Evolutionary conservation across 2,797 vertebrate genomes (phyloP).

Genomic region (Pristis pectinata): DNA sequence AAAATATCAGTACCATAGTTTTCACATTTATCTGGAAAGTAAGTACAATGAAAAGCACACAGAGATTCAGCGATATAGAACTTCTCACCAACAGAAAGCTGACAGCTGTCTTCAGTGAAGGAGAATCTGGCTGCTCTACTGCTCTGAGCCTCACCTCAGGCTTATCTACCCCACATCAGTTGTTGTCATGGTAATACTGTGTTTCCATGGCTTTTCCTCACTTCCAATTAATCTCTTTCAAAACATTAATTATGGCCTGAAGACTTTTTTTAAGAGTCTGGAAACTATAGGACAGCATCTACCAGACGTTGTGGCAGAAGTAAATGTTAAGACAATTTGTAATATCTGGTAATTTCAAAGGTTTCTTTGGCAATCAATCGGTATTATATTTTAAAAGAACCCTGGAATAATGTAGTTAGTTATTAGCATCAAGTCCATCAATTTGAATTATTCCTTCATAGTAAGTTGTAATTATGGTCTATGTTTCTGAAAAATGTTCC

Average conservation of each 20-base stretch:
- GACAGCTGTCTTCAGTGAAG: slow-evolving; percentile 35
- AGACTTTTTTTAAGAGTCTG: slow-evolving; percentile 1
- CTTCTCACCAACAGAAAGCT: slow-evolving; percentile 28
- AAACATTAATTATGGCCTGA: slow-evolving; percentile 32
- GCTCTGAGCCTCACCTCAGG: slow-evolving; percentile 31
- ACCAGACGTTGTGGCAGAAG: neutral
- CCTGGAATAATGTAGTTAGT: neutral
- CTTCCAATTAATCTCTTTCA: slow-evolving; percentile 35
- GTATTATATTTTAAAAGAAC: neutral
- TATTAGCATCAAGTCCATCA: neutral
- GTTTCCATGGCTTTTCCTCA: slow-evolving; percentile 36
- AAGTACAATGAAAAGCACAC: neutral
- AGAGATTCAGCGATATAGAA: neutral
- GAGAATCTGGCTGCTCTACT: slow-evolving; percentile 30
- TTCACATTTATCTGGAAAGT: neutral
- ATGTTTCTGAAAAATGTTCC: neutral
- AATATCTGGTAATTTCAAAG: neutral
- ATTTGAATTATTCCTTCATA: neutral
- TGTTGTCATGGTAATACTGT: slow-evolving; percentile 21
- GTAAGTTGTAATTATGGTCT: neutral
- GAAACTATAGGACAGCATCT: neutral
- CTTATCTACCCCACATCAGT: slow-evolving; percentile 33
- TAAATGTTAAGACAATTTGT: neutral
- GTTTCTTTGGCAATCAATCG: neutral
- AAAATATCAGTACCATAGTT: neutral